phyloP scores from a whole-genome alignment of 2,888 invertebrate genomes.

The Diabrotica balteata region DNA sequence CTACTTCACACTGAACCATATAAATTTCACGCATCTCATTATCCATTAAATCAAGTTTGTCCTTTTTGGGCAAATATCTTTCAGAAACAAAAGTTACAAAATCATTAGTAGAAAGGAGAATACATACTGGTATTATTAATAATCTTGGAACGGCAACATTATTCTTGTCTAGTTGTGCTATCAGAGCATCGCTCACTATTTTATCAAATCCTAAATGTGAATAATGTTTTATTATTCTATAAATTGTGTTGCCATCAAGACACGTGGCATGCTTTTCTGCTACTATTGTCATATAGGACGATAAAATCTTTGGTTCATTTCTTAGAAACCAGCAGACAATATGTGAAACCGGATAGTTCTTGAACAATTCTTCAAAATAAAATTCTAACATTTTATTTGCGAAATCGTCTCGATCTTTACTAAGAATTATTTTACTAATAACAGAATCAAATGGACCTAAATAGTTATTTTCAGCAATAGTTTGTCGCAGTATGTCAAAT shows the following conservation, averaged over 20 bases:
- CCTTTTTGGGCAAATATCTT: constrained; percentile 36
- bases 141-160: not conserved
- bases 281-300: constrained; percentile 31
- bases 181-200: constrained; percentile 24
- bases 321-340: constrained; percentile 27
- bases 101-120: constrained; percentile 36
- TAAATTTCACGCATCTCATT: constrained; percentile 33
- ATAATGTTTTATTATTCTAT: constrained; percentile 24
- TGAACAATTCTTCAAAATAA: constrained; percentile 25
- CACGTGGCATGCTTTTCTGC: not conserved
- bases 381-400: constrained; percentile 29
- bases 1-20: constrained; percentile 35
- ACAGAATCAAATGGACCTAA: not conserved
- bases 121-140: constrained; percentile 25
- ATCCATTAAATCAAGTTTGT: constrained; percentile 36
- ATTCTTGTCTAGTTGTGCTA: constrained; percentile 14
- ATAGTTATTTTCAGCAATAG: constrained; percentile 1
- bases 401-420: constrained; percentile 21
- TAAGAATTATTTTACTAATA: constrained; percentile 11
- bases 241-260: not conserved
- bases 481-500: not conserved
- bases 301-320: constrained; percentile 32
- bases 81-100: constrained; percentile 32
- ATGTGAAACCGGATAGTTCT: not conserved
- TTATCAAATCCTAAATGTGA: constrained; percentile 35